These are phyloP conservation scores for Campylorhamphus procurvoides DNA, from an alignment of 2,113 vertebrate species.

Conservation along the genomic window DNA sequence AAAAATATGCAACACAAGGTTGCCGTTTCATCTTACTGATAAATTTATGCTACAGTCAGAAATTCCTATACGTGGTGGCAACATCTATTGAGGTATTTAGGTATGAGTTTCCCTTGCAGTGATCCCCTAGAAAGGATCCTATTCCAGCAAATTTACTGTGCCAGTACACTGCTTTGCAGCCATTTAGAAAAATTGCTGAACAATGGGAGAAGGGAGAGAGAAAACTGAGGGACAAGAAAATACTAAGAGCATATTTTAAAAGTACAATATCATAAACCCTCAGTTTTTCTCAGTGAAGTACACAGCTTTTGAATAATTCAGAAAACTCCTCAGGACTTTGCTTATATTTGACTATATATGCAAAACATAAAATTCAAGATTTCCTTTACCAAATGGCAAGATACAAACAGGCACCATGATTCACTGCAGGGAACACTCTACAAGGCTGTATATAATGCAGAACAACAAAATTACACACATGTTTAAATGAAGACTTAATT, in stretches of 20 bases:
- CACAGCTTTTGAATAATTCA: not conserved
- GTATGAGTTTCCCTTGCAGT: not conserved
- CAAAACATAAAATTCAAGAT: not conserved
- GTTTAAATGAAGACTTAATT: conserved; percentile 69
- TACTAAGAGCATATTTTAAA: not conserved
- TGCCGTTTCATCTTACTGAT: not conserved
- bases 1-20: not conserved
- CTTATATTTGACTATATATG: not conserved
- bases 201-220: not conserved
- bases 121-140: not conserved
- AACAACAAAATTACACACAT: conserved; percentile 53
- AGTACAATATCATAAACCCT: not conserved
- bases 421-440: not conserved
- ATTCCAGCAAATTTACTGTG: not conserved
- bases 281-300: not conserved
- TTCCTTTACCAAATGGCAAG: not conserved
- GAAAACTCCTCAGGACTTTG: not conserved
- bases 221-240: not conserved
- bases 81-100: not conserved
- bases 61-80: not conserved
- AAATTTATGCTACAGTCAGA: not conserved
- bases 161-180: not conserved
- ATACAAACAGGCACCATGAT: not conserved
- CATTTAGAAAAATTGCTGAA: not conserved
- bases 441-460: not conserved